These are phyloP conservation scores for Nephrotoma guestfalica DNA, from an alignment of 2,888 invertebrate species.

Conservation along the genomic window DNA sequence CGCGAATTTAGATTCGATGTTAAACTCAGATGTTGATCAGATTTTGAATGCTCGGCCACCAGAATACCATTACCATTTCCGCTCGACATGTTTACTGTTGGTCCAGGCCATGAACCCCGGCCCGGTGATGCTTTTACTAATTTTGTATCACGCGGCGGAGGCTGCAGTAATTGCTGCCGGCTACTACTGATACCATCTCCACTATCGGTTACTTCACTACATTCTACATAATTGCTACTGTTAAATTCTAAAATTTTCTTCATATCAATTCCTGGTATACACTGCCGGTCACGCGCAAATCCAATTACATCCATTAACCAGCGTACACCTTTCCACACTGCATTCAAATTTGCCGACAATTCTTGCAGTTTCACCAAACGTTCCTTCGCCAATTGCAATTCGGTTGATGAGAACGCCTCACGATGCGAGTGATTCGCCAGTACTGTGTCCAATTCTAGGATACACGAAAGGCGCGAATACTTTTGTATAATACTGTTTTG, in stretches of 20 bases:
- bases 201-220: constrained; percentile 5
- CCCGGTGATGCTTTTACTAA: constrained; percentile 62
- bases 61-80: constrained; percentile 34
- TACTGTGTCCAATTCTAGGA: constrained; percentile 81
- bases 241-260: constrained; percentile 26
- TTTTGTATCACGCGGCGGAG: constrained; percentile 51
- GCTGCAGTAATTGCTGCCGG: constrained; percentile 26
- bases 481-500: constrained; percentile 78
- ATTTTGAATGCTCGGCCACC: constrained; percentile 65
- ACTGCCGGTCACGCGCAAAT: constrained; percentile 71
- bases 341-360: constrained; percentile 71
- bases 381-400: constrained; percentile 74
- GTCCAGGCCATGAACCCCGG: constrained; percentile 77
- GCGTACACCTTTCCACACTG: constrained; percentile 83
- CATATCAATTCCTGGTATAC: constrained; percentile 28
- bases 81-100: constrained; percentile 35
- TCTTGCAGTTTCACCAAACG: constrained; percentile 68
- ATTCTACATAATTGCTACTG: constrained; percentile 17
- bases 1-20: constrained; percentile 40
- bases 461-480: constrained; percentile 85
- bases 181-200: constrained; percentile 13
- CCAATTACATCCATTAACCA: constrained; percentile 95
- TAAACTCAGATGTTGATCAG: constrained; percentile 57
- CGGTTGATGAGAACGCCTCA: constrained; percentile 86
- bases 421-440: constrained; percentile 85